phyloP scores from a whole-genome alignment of 1,140 invertebrate genomes.

The Hyposmocoma kahamanoa region DNA sequence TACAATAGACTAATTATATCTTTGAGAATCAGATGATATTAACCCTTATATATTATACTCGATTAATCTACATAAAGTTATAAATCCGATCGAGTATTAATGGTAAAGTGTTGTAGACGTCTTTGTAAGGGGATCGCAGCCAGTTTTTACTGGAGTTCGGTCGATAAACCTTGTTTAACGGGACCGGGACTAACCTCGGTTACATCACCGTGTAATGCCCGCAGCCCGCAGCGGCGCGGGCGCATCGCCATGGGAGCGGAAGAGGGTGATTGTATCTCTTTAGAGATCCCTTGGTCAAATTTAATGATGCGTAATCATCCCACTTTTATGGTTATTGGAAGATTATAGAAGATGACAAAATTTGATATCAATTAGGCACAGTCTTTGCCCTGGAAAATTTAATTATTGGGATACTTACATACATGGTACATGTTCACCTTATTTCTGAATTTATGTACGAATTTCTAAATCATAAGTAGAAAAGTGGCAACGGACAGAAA shows the following conservation, averaged over 20 bases:
- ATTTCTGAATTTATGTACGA: not conserved
- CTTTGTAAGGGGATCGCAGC: not conserved
- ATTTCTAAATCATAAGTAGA: not conserved
- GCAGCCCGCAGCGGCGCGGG: too few relatives aligned
- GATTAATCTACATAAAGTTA: too few relatives aligned
- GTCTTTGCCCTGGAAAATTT: not conserved
- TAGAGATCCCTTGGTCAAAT: not conserved
- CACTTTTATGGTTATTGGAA: not conserved
- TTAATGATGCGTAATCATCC: not conserved
- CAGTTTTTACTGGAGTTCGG: constrained; percentile 3
- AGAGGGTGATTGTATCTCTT: not conserved
- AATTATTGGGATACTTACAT: not conserved
- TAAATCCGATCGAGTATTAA: too few relatives aligned
- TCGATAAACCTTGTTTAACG: not conserved
- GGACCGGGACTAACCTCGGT: not conserved
- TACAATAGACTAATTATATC: too few relatives aligned
- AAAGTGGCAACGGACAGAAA: not conserved
- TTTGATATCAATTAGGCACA: not conserved
- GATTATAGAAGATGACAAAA: not conserved
- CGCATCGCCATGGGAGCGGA: constrained; percentile 1
- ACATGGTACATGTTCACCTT: not conserved
- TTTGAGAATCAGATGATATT: too few relatives aligned
- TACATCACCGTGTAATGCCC: constrained; percentile 2
- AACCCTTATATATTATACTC: too few relatives aligned
- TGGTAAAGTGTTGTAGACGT: too few relatives aligned